Conservation (phyloP, 2,113 vertebrate genomes). For the Lichenostomus cassidix region DNA sequence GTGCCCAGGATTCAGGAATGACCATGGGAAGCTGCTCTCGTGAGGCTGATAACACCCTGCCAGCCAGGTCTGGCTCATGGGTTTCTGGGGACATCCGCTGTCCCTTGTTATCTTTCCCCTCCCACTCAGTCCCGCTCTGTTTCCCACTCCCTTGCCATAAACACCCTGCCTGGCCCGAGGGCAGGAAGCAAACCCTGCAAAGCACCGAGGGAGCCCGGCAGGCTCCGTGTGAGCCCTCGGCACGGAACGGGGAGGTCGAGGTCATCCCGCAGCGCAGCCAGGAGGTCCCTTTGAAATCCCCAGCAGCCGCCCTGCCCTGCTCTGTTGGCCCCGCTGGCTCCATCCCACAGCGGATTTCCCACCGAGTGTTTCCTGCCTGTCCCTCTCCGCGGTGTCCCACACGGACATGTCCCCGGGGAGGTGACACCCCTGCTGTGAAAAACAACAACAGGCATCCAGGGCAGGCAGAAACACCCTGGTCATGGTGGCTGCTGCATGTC, state of each 20-base stretch:
- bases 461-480: background rate
- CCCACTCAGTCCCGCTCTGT: background rate
- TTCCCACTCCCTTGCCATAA: background rate
- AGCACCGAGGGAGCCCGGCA: background rate
- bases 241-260: background rate
- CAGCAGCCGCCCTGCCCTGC: background rate
- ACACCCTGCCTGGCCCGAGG: background rate
- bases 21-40: fast-evolving
- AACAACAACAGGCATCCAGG: background rate
- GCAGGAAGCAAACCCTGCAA: background rate
- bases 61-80: fast-evolving
- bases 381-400: fast-evolving
- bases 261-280: background rate
- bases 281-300: background rate
- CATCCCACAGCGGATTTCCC: background rate
- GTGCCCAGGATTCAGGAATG: background rate
- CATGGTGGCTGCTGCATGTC: background rate
- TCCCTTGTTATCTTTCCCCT: background rate
- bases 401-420: fast-evolving
- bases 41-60: background rate
- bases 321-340: background rate
- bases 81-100: background rate
- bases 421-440: fast-evolving
- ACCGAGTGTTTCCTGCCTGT: background rate
- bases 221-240: fast-evolving